These are phyloP conservation scores for Otus sunia DNA, from an alignment of 2,113 vertebrate genomes.

Conservation along the genomic window DNA sequence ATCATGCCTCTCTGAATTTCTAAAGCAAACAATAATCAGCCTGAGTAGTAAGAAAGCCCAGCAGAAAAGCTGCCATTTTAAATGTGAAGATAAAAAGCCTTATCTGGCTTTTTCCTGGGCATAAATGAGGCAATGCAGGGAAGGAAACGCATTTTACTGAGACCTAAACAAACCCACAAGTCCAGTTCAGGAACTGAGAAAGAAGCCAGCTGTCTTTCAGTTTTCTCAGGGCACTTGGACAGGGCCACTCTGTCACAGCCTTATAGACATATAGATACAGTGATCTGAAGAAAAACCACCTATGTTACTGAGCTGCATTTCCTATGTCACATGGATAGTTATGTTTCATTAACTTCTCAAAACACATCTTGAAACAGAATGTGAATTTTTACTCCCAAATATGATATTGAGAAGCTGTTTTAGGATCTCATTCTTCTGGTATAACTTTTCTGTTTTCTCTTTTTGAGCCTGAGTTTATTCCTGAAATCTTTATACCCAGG, in stretches of 20 bases:
- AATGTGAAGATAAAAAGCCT: not conserved
- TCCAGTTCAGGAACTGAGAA: not conserved
- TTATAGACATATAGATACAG: not conserved
- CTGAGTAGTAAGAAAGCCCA: not conserved
- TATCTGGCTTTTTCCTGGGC: not conserved
- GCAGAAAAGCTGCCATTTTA: not conserved
- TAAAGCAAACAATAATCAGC: conserved; percentile 21
- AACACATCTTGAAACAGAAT: not conserved
- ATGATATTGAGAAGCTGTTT: not conserved
- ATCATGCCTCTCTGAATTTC: conserved; percentile 5
- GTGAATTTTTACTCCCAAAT: not conserved
- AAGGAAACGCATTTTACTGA: not conserved
- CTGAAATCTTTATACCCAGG: not conserved
- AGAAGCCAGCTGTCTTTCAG: not conserved
- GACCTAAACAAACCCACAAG: not conserved
- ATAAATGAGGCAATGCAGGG: not conserved
- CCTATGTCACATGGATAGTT: not conserved
- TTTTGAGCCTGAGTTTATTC: not conserved
- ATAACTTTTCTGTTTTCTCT: not conserved
- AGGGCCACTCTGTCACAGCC: not conserved
- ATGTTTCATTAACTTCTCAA: not conserved
- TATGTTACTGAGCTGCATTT: not conserved
- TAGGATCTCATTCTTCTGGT: not conserved
- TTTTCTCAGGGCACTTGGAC: not conserved
- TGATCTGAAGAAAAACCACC: not conserved